Conservation (phyloP, 1,140 invertebrate genomes). For the Heliconius nattereri region DNA sequence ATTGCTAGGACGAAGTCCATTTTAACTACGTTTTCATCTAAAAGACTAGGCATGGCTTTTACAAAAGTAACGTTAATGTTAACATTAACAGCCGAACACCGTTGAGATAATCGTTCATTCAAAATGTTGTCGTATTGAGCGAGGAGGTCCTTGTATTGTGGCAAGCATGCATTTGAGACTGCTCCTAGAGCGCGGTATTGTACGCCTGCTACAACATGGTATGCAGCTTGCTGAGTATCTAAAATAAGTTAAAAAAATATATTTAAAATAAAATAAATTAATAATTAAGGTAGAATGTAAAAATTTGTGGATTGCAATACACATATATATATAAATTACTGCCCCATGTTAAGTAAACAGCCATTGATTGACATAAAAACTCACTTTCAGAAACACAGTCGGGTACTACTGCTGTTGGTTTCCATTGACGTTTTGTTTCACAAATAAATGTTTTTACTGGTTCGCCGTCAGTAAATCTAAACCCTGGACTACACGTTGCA, state of each 20-base stretch:
- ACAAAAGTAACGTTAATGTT: constrained; percentile 97
- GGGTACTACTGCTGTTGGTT: constrained; percentile 92
- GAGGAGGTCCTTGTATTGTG: constrained; percentile 92
- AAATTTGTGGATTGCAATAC: too few species aligned
- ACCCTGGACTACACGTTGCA: constrained; percentile 95
- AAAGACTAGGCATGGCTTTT: constrained; percentile 87
- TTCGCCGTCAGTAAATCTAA: constrained; percentile 94
- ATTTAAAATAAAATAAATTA: constrained; percentile 2
- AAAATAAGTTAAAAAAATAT: constrained; percentile 46
- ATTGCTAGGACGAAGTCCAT: constrained; percentile 95
- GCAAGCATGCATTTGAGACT: constrained; percentile 90
- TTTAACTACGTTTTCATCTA: constrained; percentile 93
- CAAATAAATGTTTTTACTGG: constrained; percentile 93
- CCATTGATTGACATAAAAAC: constrained; percentile 24
- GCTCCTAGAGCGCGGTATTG: constrained; percentile 94
- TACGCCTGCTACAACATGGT: constrained; percentile 94
- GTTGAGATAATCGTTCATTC: constrained; percentile 91
- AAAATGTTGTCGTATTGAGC: constrained; percentile 90
- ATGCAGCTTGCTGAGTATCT: constrained; percentile 96
- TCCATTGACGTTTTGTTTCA: constrained; percentile 89
- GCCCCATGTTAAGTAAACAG: too few species aligned
- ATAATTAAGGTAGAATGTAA: too few species aligned
- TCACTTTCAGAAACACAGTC: constrained; percentile 95
- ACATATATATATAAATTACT: too few species aligned
- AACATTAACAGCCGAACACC: constrained; percentile 96